Base-by-base conservation (phyloP, 2,888 invertebrate species). In the Latrodectus hesperus region DNA sequence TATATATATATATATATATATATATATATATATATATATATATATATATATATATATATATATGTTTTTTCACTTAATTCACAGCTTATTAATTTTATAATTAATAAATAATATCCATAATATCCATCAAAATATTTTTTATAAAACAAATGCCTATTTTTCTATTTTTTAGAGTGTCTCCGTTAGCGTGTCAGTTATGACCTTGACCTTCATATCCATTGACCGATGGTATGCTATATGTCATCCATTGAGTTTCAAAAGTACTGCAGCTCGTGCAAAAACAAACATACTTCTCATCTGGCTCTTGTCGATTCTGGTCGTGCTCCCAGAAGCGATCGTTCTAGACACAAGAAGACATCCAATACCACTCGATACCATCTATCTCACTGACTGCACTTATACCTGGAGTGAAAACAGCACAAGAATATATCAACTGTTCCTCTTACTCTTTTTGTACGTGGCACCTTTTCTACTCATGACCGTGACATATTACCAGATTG, bases 221-320 rank as follows among this genome's bases (percentile, higher is more conserved):
- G 98, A 98, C 93, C 95, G 98, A 90, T 98, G 97, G 97, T 97
- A 97, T 93, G 98, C 98, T 90, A 97, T 98, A 92, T 97, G 97
- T 92, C 96, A 95, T 92, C 97, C 97, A 8, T 94, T 97, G 90
- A 95, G 95, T 92, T 97, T 97, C 94, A 96, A 96, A 92, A 96
- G 96, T 16, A 97, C 96, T 11, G 96, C 96, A 0, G 94, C 95
- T 38, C 94, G 96, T 67, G 97, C 97, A 67, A 95, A 96, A 92
- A 95, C 95, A 0, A 95, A 96, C 81, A 96, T 97, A 90, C 93
- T 95, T 70, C 93, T 95, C 90, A 97, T 97, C 90, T 98, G 98
- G 98, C 92, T 95, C 26, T 92, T 96, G 5, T 95, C 96, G 11
- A 92, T 96, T 26, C 90, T 91, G 16, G 88, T 92, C 3, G 90